These are phyloP conservation scores for Adineta ricciae DNA, from an alignment of 2,888 invertebrate species.

Conservation along the genomic window DNA sequence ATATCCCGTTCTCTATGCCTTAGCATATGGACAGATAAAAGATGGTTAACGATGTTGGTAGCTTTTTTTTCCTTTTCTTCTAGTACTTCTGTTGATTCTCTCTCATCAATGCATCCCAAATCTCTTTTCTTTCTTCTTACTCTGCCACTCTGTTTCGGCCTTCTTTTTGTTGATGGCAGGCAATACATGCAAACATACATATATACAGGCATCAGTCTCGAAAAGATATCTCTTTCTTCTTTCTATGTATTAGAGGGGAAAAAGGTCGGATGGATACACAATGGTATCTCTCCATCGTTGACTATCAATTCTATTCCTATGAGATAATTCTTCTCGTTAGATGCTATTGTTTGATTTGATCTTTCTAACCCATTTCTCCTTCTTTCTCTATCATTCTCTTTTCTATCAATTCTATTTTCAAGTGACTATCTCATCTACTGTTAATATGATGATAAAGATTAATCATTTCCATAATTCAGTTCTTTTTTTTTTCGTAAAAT, in stretches of 20 bases:
- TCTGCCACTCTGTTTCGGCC: neutral
- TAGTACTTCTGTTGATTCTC: neutral
- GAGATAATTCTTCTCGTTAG: neutral
- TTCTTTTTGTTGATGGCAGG: neutral
- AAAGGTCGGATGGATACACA: neutral
- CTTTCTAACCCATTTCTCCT: neutral
- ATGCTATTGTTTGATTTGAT: neutral
- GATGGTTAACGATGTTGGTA: neutral
- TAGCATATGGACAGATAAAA: neutral
- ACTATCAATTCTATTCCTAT: neutral
- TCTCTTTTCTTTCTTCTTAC: neutral
- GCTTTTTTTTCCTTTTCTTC: neutral
- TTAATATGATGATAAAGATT: neutral
- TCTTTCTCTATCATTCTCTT: no score
- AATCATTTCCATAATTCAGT: neutral
- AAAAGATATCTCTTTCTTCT: neutral
- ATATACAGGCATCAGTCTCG: neutral
- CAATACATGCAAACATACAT: neutral
- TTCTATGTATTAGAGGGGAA: neutral
- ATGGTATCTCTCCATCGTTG: neutral
- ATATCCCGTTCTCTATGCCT: neutral
- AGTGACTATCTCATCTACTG: neutral
- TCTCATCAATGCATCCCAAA: neutral
- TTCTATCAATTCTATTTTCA: neutral
- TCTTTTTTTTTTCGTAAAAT: neutral